Conservation (phyloP, 2,888 invertebrate species). For the Mesorhabditis belari region DNA sequence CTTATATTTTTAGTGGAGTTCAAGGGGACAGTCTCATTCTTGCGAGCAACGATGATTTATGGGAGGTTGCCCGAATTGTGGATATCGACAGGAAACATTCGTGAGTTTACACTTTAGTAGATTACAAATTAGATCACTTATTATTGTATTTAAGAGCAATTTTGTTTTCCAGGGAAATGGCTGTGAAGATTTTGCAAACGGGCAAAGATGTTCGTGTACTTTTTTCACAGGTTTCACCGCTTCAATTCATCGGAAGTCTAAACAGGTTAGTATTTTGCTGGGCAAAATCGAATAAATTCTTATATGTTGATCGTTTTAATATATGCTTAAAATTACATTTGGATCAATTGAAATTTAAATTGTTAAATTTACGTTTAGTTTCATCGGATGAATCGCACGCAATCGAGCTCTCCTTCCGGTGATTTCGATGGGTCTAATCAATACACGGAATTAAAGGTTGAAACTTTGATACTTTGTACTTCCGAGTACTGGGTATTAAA, state of each 20-base stretch:
- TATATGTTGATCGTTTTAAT: too few relatives aligned
- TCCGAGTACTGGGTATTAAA: too few relatives aligned
- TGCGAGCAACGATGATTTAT: slow-evolving; percentile 15
- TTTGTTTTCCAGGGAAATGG: slow-evolving; percentile 12
- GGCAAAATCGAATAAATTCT: too few relatives aligned
- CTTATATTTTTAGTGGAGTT: too few relatives aligned
- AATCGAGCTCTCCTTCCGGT: neutral
- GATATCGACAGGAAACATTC: slow-evolving; percentile 16
- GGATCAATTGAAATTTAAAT: too few relatives aligned
- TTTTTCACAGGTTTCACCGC: neutral
- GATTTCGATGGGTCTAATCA: neutral
- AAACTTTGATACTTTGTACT: too few relatives aligned
- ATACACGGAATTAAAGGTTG: neutral
- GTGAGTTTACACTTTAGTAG: too few relatives aligned
- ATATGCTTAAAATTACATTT: too few relatives aligned
- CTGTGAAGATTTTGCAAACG: slow-evolving; percentile 22
- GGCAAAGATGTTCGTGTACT: slow-evolving; percentile 14
- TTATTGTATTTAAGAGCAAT: neutral
- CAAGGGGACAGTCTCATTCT: slow-evolving; percentile 17
- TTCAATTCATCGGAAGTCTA: neutral
- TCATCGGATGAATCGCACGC: neutral
- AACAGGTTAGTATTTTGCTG: too few relatives aligned
- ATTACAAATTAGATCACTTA: too few relatives aligned
- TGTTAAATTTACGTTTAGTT: neutral
- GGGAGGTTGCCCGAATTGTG: slow-evolving; percentile 26